These are phyloP conservation scores for Neosilurus mollespiculum DNA, from an alignment of 2,797 vertebrate genomes.

Conservation along the genomic window DNA sequence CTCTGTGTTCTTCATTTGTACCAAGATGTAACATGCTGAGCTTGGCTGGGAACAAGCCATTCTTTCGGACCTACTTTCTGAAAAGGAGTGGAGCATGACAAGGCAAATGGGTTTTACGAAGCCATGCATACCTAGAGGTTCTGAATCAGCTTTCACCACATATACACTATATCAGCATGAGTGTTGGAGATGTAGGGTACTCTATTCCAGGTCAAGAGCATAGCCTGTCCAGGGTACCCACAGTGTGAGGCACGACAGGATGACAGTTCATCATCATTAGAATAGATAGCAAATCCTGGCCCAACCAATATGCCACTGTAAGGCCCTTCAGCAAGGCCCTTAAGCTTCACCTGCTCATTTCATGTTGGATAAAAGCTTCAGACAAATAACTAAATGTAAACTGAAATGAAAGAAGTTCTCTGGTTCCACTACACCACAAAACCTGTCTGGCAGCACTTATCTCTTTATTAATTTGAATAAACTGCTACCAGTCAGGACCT, in stretches of 20 bases:
- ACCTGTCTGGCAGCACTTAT: neutral
- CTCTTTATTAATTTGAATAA: neutral
- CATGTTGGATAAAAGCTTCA: neutral
- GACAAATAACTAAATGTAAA: neutral
- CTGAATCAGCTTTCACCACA: neutral
- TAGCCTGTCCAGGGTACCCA: too few relatives aligned
- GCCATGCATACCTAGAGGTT: neutral
- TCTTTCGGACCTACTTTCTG: conserved; percentile 4
- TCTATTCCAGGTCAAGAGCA: neutral
- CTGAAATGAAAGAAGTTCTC: neutral
- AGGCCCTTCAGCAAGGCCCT: neutral
- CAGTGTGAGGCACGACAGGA: neutral
- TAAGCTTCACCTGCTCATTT: neutral
- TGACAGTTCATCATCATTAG: neutral
- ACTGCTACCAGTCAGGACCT: neutral
- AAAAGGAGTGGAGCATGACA: conserved; percentile 21
- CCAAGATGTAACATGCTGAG: conserved; percentile 56
- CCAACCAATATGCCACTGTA: neutral
- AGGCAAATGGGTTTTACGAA: conserved; percentile 19
- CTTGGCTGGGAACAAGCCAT: conserved; percentile 24
- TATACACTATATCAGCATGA: neutral
- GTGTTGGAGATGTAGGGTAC: neutral
- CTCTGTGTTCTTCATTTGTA: conserved; percentile 60
- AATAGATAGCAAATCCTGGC: neutral
- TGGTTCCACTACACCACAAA: neutral